Evolutionary conservation across 2,797 vertebrate species (phyloP).

Genomic region (Nannoperca obscura): DNA sequence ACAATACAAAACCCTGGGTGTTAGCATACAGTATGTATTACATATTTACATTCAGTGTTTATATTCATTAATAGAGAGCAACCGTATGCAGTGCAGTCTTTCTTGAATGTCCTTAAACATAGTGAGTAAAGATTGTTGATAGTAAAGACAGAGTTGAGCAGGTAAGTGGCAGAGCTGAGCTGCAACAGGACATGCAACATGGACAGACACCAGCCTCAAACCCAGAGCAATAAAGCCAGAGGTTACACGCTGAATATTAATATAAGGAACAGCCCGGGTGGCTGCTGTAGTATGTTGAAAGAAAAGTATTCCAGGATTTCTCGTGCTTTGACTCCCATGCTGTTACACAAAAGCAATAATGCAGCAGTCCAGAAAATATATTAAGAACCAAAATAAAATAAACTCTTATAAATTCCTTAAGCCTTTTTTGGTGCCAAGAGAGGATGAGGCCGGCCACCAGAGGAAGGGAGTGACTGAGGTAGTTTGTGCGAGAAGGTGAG

Average conservation of each 20-base stretch:
- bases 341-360: conserved; percentile 61
- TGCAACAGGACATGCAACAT: background rate
- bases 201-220: background rate
- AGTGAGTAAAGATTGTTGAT: too few relatives aligned
- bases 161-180: conserved; percentile 1
- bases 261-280: conserved; percentile 8
- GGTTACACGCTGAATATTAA: conserved; percentile 28
- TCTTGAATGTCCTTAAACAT: background rate
- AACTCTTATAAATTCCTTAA: conserved; percentile 61
- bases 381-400: conserved; percentile 61
- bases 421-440: conserved; percentile 52
- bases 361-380: conserved; percentile 49
- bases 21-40: too few relatives aligned
- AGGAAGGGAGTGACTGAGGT: conserved; percentile 45
- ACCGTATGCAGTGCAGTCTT: background rate
- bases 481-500: conserved; percentile 55
- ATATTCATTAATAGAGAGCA: background rate
- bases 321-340: conserved; percentile 35
- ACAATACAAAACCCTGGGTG: too few relatives aligned
- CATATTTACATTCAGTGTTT: background rate
- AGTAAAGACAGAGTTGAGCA: too few relatives aligned
- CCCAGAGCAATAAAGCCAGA: conserved; percentile 1
- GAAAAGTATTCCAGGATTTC: conserved; percentile 7
- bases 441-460: conserved; percentile 57
- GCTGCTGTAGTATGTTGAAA: background rate